A percentile compares a stretch with the other conserved stretches of the same genome.
Evolutionary conservation across 2,888 invertebrate genomes (phyloP).

Genomic region (Drosophila macrospina): DNA sequence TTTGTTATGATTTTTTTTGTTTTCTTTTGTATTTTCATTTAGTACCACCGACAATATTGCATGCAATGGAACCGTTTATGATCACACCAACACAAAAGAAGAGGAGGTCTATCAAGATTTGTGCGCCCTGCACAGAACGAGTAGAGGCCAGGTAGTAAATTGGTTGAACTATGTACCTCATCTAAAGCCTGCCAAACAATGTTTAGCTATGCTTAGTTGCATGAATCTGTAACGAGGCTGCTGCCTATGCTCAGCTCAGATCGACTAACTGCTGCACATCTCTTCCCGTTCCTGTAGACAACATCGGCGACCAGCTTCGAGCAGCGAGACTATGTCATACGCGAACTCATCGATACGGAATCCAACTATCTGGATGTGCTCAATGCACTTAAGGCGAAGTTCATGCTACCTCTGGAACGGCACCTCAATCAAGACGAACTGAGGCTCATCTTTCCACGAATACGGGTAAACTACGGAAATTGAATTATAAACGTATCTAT

Average conservation of each 20-base stretch:
- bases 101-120: slow-evolving; percentile 98
- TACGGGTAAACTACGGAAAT: slow-evolving; percentile 88
- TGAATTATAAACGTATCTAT: background rate
- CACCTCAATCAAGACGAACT: slow-evolving; percentile 91
- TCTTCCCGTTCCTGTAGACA: slow-evolving; percentile 63
- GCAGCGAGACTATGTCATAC: slow-evolving; percentile 96
- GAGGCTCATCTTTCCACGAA: slow-evolving; percentile 94
- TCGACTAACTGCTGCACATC: slow-evolving; percentile 24
- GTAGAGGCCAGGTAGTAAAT: slow-evolving; percentile 86
- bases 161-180: slow-evolving; percentile 31
- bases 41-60: slow-evolving; percentile 87
- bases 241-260: slow-evolving; percentile 31
- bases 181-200: slow-evolving; percentile 39
- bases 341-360: slow-evolving; percentile 98
- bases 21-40: slow-evolving; percentile 50
- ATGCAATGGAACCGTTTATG: slow-evolving; percentile 85
- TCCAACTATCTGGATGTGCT: slow-evolving; percentile 98
- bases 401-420: slow-evolving; percentile 91
- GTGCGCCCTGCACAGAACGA: slow-evolving; percentile 89
- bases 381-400: slow-evolving; percentile 92
- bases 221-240: slow-evolving; percentile 44
- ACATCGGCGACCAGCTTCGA: slow-evolving; percentile 88
- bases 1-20: slow-evolving; percentile 33
- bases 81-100: slow-evolving; percentile 87
- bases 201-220: slow-evolving; percentile 54